Percentiles rank a stretch among this genome's conserved stretches.
phyloP scores from a whole-genome alignment of 1,140 invertebrate species.

The Parapsyche elsis region DNA sequence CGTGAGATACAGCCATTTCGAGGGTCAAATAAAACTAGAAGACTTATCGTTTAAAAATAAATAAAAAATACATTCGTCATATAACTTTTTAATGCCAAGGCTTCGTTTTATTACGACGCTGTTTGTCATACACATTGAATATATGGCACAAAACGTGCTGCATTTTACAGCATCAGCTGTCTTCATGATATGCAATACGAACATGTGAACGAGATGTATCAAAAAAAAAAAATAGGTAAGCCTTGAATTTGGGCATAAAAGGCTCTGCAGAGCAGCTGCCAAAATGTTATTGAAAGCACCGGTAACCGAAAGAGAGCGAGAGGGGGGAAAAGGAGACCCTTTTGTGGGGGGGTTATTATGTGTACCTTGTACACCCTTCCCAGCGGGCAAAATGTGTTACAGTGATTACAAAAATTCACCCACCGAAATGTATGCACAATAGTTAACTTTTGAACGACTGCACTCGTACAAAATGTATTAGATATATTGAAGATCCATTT shows the following conservation, averaged over 20 bases:
- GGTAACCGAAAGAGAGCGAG: conserved; percentile 33
- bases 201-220: neutral
- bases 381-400: conserved; percentile 1
- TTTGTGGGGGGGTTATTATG: conserved; percentile 22
- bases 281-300: conserved; percentile 44
- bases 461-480: too few relatives aligned
- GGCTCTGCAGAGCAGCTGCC: conserved; percentile 40
- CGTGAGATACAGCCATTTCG: too few relatives aligned
- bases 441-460: neutral
- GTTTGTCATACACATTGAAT: neutral
- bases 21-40: too few relatives aligned
- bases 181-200: neutral
- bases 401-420: neutral
- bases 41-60: too few relatives aligned
- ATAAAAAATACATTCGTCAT: neutral
- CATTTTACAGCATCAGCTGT: conserved; percentile 22
- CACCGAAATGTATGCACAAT: neutral
- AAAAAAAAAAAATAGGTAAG: conserved; percentile 12
- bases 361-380: conserved; percentile 15
- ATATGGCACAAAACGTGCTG: neutral
- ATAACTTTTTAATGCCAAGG: neutral
- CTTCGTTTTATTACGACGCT: neutral
- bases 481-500: too few relatives aligned
- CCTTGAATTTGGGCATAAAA: conserved; percentile 31
- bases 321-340: neutral